Evolutionary conservation across 2,888 invertebrate genomes (phyloP).

Genomic region (Syrista parreyssii): DNA sequence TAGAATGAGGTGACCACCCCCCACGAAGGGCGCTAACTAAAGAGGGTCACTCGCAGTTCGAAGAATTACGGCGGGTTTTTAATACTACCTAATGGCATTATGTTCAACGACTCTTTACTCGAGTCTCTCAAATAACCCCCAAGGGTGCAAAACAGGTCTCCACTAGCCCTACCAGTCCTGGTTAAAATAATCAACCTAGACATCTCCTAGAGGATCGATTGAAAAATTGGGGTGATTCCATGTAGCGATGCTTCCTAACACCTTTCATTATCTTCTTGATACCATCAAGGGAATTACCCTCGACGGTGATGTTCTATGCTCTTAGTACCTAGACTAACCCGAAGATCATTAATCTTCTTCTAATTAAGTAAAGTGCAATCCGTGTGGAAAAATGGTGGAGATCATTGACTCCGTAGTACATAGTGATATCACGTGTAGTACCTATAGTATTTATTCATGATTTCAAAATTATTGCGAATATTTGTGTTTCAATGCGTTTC

Average conservation of each 20-base stretch:
- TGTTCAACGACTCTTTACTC: neutral
- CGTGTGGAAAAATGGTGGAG: neutral
- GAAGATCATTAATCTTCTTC: neutral
- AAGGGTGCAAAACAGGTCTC: neutral
- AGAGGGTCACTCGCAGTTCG: slow-evolving; percentile 24
- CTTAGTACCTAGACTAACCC: neutral
- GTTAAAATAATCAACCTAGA: slow-evolving; percentile 29
- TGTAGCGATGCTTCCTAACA: neutral
- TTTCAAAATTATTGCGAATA: neutral
- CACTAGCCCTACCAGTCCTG: neutral
- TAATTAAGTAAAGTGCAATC: slow-evolving; percentile 5
- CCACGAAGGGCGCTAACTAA: neutral
- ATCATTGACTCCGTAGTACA: neutral
- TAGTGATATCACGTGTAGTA: neutral
- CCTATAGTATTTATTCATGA: neutral
- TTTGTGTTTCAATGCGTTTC: neutral
- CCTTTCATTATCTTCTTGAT: neutral
- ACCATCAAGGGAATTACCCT: neutral
- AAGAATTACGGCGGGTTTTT: slow-evolving; percentile 24
- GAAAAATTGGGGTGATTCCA: slow-evolving; percentile 26
- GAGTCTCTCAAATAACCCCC: neutral
- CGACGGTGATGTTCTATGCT: neutral
- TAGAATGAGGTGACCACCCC: neutral
- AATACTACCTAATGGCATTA: slow-evolving; percentile 34
- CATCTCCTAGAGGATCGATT: slow-evolving; percentile 29